Evolutionary conservation across 2,797 vertebrate genomes (phyloP).

Genomic region (Trachops cirrhosus): DNA sequence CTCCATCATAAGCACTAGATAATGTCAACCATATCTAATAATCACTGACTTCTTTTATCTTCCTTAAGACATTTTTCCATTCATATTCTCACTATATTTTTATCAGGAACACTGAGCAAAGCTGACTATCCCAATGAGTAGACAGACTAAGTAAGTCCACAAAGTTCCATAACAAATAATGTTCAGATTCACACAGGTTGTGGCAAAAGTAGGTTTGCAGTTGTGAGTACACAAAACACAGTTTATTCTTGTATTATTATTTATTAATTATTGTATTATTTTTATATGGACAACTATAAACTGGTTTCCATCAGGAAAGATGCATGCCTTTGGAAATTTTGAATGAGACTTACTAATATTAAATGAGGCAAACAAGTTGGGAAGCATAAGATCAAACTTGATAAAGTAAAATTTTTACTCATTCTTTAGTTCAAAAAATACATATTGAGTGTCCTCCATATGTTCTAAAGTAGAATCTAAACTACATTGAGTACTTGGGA

Average conservation of each 20-base stretch:
- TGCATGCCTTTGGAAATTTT: neutral
- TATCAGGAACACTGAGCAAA: neutral
- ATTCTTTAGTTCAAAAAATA: neutral
- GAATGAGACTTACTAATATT: neutral
- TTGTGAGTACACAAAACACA: neutral
- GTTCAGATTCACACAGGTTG: neutral
- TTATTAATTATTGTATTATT: neutral
- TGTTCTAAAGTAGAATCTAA: neutral
- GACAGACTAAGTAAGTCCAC: neutral
- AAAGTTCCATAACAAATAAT: neutral
- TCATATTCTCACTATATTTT: neutral
- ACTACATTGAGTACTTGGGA: neutral
- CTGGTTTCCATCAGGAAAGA: neutral
- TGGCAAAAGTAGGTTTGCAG: neutral
- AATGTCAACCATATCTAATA: neutral
- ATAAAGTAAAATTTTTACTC: neutral
- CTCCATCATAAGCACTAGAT: neutral
- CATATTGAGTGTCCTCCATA: neutral
- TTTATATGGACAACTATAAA: neutral
- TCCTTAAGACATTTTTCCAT: neutral
- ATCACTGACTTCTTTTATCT: neutral
- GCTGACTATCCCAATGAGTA: neutral
- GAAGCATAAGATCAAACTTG: neutral
- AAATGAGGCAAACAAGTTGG: neutral
- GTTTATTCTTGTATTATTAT: neutral